phyloP scores from a whole-genome alignment of 2,113 vertebrate genomes.

The Brachypteracias leptosomus region DNA sequence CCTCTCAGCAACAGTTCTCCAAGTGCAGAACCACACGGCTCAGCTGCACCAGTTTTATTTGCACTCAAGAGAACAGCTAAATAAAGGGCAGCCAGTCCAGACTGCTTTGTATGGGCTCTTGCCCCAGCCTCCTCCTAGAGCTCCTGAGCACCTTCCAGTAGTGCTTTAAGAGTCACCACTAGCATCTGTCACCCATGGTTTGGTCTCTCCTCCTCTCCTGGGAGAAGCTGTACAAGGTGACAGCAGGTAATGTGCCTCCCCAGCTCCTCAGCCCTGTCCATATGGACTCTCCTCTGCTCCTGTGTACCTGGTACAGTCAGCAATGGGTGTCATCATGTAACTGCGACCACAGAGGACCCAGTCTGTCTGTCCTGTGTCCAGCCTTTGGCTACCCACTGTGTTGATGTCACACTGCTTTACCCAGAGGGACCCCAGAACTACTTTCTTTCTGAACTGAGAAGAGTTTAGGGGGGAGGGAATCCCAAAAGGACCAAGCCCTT shows the following conservation, averaged over 20 bases:
- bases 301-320: rapidly evolving
- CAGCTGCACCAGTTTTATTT: background rate
- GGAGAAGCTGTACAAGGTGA: background rate
- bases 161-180: background rate
- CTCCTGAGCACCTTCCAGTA: background rate
- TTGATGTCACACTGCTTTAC: rapidly evolving
- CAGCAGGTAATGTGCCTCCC: background rate
- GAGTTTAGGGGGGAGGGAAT: background rate
- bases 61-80: background rate
- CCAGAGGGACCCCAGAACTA: background rate
- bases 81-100: background rate
- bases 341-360: background rate
- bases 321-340: rapidly evolving
- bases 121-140: background rate
- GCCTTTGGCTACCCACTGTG: background rate
- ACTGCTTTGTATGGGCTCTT: background rate
- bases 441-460: background rate
- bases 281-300: background rate
- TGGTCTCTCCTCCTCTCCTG: background rate
- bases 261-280: background rate
- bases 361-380: background rate
- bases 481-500: background rate
- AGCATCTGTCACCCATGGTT: background rate
- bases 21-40: background rate
- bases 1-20: rapidly evolving